Conservation (phyloP, 2,888 invertebrate species). For the Apodemia mormo region DNA sequence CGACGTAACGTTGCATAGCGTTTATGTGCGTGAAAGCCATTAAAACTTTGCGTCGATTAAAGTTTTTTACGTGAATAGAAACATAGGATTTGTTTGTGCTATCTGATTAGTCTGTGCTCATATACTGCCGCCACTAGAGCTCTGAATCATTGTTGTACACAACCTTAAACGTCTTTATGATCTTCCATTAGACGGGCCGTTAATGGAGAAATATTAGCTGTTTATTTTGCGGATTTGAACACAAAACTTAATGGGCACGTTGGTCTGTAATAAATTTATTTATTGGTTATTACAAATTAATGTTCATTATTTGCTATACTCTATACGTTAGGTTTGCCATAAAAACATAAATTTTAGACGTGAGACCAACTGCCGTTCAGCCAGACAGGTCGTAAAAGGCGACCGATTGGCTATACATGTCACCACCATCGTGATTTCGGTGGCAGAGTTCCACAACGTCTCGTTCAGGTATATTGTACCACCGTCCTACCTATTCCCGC, state of each 20-base stretch:
- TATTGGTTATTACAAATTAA: conserved; percentile 17
- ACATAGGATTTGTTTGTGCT: not conserved
- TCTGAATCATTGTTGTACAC: conserved; percentile 15
- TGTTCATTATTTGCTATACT: conserved; percentile 11
- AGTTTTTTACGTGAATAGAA: no score
- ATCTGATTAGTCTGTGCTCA: conserved; percentile 8
- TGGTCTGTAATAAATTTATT: conserved; percentile 16
- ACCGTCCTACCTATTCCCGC: no score
- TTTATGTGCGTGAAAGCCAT: no score
- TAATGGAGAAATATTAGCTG: conserved; percentile 25
- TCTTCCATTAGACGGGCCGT: conserved; percentile 25
- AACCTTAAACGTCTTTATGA: conserved; percentile 25
- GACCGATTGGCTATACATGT: no score
- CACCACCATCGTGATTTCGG: no score
- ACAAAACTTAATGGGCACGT: conserved; percentile 14
- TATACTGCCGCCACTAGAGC: not conserved
- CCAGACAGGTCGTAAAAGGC: no score
- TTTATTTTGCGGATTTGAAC: conserved; percentile 23
- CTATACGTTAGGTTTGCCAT: not conserved
- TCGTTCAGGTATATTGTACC: no score
- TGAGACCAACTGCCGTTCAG: no score
- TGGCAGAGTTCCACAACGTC: no score
- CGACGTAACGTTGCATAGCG: no score
- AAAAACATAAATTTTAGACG: no score
- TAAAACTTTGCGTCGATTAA: no score